Evolutionary conservation across 2,113 vertebrate genomes (phyloP), one percentile per base, ranked within the genome.

Genomic region (Setophaga petechia): DNA sequence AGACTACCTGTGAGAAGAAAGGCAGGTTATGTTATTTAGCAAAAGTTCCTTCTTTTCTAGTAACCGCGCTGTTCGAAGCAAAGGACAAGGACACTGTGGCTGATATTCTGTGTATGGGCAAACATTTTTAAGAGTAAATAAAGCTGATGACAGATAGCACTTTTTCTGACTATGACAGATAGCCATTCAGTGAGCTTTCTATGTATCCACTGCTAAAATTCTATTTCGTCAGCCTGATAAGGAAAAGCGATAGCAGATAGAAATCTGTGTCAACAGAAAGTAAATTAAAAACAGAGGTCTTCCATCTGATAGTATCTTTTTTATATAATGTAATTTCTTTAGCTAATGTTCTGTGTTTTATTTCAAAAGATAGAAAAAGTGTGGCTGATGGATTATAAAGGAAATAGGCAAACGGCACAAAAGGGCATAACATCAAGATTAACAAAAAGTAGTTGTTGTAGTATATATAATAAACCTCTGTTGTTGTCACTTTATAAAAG

Each of bases 191-290:
- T 94, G 95, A 98, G 97, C 97, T 97, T 97, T 97, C 97, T 98
- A 66, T 96, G 97, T 96, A 97, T 95, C 85, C 91, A 77, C 94
- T 91, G 65, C 86, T 96, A 95, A 98, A 98, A 98, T 98, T 97
- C 97, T 94, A 98, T 98, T 98, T 98, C 37, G 15, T 98, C 96
- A 95, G 78, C 52, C 92, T 33, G 98, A 98, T 98, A 98, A 98
- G 94, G 86, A 96, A 97, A 97, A 97, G 96, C 91, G 98, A 98
- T 98, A 98, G 96, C 86, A 98, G 98, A 98, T 98, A 98, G 92
- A 82, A 92, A 98, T 98, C 98, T 98, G 93, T 98, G 98, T 98
- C 98, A 98, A 98, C 97, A 98, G 88, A 98, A 98, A 98, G 96
- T 98, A 98, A 98, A 98, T 98, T 98, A 98, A 98, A 98, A 98